phyloP scores from a whole-genome alignment of 2,113 vertebrate species.

The Dissostichus mawsoni region DNA sequence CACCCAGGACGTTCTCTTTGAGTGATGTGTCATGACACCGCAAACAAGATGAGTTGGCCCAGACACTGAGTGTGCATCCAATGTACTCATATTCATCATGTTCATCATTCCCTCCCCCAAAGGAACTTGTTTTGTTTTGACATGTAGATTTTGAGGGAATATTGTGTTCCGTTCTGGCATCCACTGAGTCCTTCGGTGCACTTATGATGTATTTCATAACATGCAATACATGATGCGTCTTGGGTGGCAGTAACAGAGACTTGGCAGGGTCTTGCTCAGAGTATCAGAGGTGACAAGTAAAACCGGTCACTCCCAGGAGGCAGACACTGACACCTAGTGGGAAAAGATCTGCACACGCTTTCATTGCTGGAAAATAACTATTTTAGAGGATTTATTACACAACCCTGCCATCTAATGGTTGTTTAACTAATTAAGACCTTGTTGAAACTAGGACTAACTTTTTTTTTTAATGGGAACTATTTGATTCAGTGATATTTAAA shows the following conservation, averaged over 20 bases:
- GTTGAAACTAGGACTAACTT: not conserved
- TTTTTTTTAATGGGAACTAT: not conserved
- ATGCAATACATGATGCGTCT: slow-evolving; percentile 7
- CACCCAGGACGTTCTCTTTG: slow-evolving; percentile 25
- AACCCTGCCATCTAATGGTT: slow-evolving; percentile 48
- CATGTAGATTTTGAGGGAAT: slow-evolving; percentile 1
- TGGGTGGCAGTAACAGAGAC: slow-evolving; percentile 27
- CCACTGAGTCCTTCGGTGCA: not conserved
- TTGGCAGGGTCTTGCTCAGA: not conserved
- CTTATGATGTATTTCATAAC: slow-evolving; percentile 6
- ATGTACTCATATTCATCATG: slow-evolving; percentile 22
- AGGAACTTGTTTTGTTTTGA: slow-evolving; percentile 22
- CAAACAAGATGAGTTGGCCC: slow-evolving; percentile 42
- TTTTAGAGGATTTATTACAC: not conserved
- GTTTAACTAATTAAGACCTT: not conserved
- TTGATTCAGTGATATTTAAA: not conserved
- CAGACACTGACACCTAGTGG: slow-evolving; percentile 67
- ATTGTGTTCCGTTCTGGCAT: slow-evolving; percentile 11
- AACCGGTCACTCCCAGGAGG: slow-evolving; percentile 2
- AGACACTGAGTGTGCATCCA: not conserved
- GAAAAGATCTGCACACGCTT: not conserved
- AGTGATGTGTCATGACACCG: slow-evolving; percentile 37
- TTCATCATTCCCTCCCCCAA: slow-evolving; percentile 16
- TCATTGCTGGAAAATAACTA: not conserved
- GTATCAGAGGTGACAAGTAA: not conserved